Evolutionary conservation across 1,140 invertebrate species (phyloP).

Genomic region (Leptinotarsa lineolata): DNA sequence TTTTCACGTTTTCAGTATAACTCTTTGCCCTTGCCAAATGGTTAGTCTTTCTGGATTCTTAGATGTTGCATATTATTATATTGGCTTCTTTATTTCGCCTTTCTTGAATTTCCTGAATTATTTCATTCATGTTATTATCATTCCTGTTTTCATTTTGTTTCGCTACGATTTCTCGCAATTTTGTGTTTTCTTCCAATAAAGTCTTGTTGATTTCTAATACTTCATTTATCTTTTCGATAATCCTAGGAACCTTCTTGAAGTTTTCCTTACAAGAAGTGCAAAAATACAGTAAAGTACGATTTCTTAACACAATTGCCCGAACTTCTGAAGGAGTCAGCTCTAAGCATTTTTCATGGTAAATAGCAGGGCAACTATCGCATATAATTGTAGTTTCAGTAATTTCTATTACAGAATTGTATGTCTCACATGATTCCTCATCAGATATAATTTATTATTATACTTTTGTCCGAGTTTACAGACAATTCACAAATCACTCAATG

Average conservation of each 20-base stretch:
- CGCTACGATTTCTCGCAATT: slow-evolving; percentile 17
- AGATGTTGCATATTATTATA: slow-evolving; percentile 13
- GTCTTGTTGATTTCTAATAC: slow-evolving; percentile 14
- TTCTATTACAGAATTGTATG: too few relatives aligned
- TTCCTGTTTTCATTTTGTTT: slow-evolving; percentile 13
- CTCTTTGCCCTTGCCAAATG: slow-evolving; percentile 1
- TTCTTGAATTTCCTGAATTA: slow-evolving; percentile 8
- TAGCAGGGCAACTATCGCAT: slow-evolving; percentile 1
- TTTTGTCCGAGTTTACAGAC: too few relatives aligned
- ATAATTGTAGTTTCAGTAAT: too few relatives aligned
- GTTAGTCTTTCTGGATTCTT: slow-evolving; percentile 27
- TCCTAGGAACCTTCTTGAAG: slow-evolving; percentile 13
- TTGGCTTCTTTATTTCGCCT: neutral
- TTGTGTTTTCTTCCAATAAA: slow-evolving; percentile 10
- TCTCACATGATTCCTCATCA: too few relatives aligned
- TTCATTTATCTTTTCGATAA: slow-evolving; percentile 13
- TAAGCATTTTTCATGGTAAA: slow-evolving; percentile 8
- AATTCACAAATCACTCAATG: neutral
- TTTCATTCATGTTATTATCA: neutral
- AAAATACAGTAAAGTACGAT: slow-evolving; percentile 12
- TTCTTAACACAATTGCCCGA: slow-evolving; percentile 6
- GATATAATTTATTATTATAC: too few relatives aligned
- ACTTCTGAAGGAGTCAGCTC: slow-evolving; percentile 7
- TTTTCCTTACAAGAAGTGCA: slow-evolving; percentile 8
- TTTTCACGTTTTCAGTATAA: slow-evolving; percentile 9